Base-by-base conservation (phyloP, 2,797 vertebrate species). In the Fistularia commersonii region DNA sequence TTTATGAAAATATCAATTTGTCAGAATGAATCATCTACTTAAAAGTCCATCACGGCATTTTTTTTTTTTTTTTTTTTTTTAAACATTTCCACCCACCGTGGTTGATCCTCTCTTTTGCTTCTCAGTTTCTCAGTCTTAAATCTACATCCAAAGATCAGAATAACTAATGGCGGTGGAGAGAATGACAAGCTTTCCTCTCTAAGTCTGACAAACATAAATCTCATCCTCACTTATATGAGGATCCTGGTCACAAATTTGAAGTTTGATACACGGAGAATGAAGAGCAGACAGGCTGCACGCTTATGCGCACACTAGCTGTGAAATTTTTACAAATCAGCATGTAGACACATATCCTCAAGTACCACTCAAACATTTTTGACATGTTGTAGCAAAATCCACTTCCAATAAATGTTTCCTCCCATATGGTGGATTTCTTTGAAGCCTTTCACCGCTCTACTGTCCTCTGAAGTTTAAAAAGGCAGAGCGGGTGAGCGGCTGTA, bases 151-250 rank as follows among this genome's bases (percentile, higher is more conserved):
- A 65, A 62, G 53, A 58, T 51, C 41, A 41, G 57, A 68, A 82
- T 80, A 70, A 72, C 74, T 43, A 58, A 86, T 79, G 77, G 73
- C 75, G 61, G 31, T 6, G 31, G 61, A 69, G 80, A 80, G 31
- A 32, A 53, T 59, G 75, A 64, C 71, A 79, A 49, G 55, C 48
- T 63, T 75, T 67, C 48, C 51, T 54, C 34, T 23, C 49, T 51
- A 35, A 38, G 41, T 52, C 57, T 38, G 41, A 6, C 67, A 60
- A 51, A 54, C 71, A 61, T 57, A 77, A 71, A 69, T 23, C 46
- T 80, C 64, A 57, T 23, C 23, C 23, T 23, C 23, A 23, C 23
- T 23, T 23, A 23, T 23, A 23, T 23, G 23, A 23, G 23, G 23
- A 23, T 23, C 23, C 23, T 23, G 23, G 23, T 23, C 23, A 23